A percentile compares a stretch with the other conserved stretches of the same genome.
phyloP scores from a whole-genome alignment of 2,113 vertebrate genomes.

The Apus apus region DNA sequence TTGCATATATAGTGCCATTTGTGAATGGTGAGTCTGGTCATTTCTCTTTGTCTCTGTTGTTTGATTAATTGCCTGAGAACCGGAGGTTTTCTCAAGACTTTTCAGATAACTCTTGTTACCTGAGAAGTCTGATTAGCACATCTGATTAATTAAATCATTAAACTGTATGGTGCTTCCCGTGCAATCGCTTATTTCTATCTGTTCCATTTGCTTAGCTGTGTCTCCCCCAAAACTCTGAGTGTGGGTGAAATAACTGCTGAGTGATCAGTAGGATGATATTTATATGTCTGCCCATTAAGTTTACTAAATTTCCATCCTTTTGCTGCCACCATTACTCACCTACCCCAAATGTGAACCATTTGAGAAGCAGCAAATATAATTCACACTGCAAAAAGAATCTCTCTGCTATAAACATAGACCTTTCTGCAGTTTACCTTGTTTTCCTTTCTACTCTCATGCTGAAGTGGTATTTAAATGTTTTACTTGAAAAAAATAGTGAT shows the following conservation, averaged over 20 bases:
- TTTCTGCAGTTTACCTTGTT: not conserved
- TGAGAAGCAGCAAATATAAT: not conserved
- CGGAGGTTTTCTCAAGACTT: not conserved
- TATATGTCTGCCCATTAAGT: not conserved
- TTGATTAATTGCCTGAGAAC: not conserved
- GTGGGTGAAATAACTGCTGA: not conserved
- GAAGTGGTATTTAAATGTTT: not conserved
- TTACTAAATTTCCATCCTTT: not conserved
- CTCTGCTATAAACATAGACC: not conserved
- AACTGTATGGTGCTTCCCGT: not conserved
- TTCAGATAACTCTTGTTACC: not conserved
- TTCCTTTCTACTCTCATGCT: not conserved
- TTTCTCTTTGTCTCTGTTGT: not conserved
- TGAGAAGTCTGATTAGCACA: not conserved
- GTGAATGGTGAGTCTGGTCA: not conserved
- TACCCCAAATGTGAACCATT: not conserved
- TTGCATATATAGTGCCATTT: not conserved
- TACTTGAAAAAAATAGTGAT: not conserved
- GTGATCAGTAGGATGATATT: not conserved
- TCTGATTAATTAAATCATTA: not conserved
- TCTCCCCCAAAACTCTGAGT: not conserved
- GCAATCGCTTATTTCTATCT: not conserved
- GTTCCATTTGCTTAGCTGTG: not conserved
- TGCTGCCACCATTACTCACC: not conserved
- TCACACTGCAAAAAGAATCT: not conserved